Evolutionary conservation across 2,113 vertebrate genomes (phyloP).

Genomic region (human): GRCh38 chr9:89467001-89467500

Average conservation of each 20-base stretch:
- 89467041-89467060: neutral
- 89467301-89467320: fast-evolving
- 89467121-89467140: fast-evolving
- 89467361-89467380: neutral
- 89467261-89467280: neutral
- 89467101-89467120: neutral
- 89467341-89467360: fast-evolving
- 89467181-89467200: no score
- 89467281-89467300: fast-evolving
- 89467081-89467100: neutral
- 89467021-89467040: neutral
- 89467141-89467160: neutral
- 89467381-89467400: fast-evolving
- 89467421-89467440: neutral
- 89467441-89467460: neutral
- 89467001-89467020: neutral
- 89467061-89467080: neutral
- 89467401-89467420: neutral
- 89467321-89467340: neutral
- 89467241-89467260: neutral
- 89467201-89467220: fast-evolving
- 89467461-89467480: neutral
- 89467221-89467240: neutral
- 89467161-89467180: fast-evolving
- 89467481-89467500: no score